Percentiles rank a stretch among this genome's conserved stretches.
Conservation (phyloP, 2,113 vertebrate genomes). For the Felis chaus region DNA sequence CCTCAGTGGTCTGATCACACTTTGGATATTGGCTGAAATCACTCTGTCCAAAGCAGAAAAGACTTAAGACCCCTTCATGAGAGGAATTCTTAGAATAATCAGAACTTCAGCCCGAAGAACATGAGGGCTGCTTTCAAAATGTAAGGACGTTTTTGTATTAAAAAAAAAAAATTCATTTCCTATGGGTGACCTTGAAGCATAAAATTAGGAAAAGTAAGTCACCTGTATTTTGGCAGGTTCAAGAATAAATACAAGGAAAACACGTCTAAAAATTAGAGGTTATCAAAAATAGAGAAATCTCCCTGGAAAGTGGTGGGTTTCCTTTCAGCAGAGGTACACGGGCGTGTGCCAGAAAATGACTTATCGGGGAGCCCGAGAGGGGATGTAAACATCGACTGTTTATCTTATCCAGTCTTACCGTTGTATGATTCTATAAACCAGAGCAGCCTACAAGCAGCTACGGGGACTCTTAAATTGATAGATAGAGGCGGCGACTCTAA, state of each 20-base stretch:
- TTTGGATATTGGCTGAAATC: background rate
- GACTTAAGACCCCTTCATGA: background rate
- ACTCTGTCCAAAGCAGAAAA: background rate
- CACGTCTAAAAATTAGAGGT: background rate
- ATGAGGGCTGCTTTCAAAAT: background rate
- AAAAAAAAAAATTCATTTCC: background rate
- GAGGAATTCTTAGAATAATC: background rate
- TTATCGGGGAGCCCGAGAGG: background rate
- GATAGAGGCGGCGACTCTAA: background rate
- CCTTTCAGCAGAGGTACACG: background rate
- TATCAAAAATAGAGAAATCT: background rate
- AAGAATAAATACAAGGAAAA: background rate
- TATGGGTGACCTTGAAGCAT: background rate
- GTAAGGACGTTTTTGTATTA: background rate
- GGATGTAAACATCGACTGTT: background rate
- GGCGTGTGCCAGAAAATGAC: background rate
- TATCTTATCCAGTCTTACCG: background rate
- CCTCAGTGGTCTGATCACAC: background rate
- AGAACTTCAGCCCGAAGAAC: background rate
- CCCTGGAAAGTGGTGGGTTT: background rate
- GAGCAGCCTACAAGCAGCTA: background rate
- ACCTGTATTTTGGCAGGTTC: background rate
- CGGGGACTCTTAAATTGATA: background rate
- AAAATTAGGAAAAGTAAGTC: background rate
- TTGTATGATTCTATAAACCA: background rate